Conservation (phyloP, 2,888 invertebrate genomes). For the Mythimna lalbum region DNA sequence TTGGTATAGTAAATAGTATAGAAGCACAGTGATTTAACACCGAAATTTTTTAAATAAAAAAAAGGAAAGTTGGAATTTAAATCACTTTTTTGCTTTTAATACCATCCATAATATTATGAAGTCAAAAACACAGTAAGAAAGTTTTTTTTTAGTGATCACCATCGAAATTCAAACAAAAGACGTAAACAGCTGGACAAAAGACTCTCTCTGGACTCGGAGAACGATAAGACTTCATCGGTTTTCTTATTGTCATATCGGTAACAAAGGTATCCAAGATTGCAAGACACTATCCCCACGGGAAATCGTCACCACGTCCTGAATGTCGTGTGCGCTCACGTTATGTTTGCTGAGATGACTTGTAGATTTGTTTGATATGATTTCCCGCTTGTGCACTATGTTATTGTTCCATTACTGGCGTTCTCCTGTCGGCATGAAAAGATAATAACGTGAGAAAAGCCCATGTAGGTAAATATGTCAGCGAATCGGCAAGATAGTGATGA, state of each 20-base stretch:
- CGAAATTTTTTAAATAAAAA: too few species aligned
- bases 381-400: neutral
- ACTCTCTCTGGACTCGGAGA: neutral
- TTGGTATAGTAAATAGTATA: too few species aligned
- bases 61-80: too few species aligned
- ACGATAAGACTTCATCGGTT: neutral
- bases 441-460: neutral
- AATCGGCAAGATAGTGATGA: neutral
- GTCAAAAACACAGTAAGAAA: too few species aligned
- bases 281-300: slow-evolving; percentile 13
- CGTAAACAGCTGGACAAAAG: too few species aligned
- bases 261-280: slow-evolving; percentile 19
- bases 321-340: slow-evolving; percentile 13
- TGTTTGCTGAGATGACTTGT: neutral
- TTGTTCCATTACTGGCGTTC: neutral
- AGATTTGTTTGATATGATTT: neutral
- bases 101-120: too few species aligned
- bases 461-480: neutral
- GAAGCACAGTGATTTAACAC: too few species aligned
- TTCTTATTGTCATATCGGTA: neutral
- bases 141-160: too few species aligned
- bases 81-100: too few species aligned
- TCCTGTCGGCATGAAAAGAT: neutral
- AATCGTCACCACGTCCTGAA: slow-evolving; percentile 26
- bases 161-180: too few species aligned